Evolutionary conservation across 2,888 invertebrate genomes (phyloP), one percentile per base, ranked within the genome.

Genomic region (Drosophila glabriapex): DNA sequence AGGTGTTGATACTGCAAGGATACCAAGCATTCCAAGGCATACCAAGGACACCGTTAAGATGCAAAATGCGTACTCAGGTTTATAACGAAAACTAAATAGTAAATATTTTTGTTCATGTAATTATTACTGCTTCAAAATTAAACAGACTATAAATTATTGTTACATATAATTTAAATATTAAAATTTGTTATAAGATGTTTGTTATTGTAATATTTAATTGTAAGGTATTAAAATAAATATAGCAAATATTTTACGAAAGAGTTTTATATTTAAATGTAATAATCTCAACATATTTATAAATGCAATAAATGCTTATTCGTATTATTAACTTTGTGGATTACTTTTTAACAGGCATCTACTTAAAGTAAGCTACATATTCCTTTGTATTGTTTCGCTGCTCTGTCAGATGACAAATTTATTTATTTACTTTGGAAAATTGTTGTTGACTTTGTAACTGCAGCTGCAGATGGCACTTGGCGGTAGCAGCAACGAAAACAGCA

Each of bases 361-460:
- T 43, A 31, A 43, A 46, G 16, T 28, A 10, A 29, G 19, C 14
- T 14, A 10, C 10, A 53, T 49, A 46, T 43, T 50, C n/a, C 10
- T 29, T 35, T 22, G 16, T 4, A 37, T 33, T 41, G 41, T 29
- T 9, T 28, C 28, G 16, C 37, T 39, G 35, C 43, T 56, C 50
- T 39, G 60, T 39, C 46, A 46, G 74, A 53, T 59, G 33, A 60
- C 28, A 33, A 65, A 70, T 70, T 70, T 70, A 68, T 65, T 72
- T 80, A 56, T 80, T 76, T 80, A 49, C 62, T 46, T 59, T 56
- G 50, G 56, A 50, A 72, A 80, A 80, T 68, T 73, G 41, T 54
- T 78, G 80, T 80, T 80, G 80, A 78, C 65, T 76, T 80, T 78
- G 73, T 66, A 63, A 58, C 63, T 54, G 43, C 61, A 73, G 66